These are phyloP conservation scores for Drosophila oshimai DNA, from an alignment of 1,140 invertebrate genomes.

Conservation along the genomic window DNA sequence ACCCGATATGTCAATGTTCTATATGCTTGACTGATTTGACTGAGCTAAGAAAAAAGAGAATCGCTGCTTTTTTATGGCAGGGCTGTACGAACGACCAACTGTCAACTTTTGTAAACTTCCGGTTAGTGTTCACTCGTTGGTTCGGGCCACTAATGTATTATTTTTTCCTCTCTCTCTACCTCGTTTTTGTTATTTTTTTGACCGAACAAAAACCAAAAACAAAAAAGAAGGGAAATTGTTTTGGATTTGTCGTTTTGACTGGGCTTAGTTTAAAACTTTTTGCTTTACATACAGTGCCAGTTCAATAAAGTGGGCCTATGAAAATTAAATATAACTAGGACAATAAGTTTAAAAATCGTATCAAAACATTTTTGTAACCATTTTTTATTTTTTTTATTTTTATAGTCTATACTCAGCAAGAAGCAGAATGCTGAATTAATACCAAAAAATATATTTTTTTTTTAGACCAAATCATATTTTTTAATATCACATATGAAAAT, in stretches of 20 bases:
- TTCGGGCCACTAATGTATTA: constrained; percentile 56
- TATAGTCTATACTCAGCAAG: no score
- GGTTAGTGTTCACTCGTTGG: constrained; percentile 55
- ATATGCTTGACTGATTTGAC: constrained; percentile 64
- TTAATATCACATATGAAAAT: no score
- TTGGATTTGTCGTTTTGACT: not conserved
- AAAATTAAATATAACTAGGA: not conserved
- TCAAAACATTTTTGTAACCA: no score
- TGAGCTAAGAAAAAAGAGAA: constrained; percentile 33
- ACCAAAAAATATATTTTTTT: no score
- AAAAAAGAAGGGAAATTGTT: constrained; percentile 1
- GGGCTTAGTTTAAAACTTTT: not conserved
- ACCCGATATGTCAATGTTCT: constrained; percentile 72
- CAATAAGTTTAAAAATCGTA: no score
- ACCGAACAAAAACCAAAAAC: constrained; percentile 13
- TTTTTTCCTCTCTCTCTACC: constrained; percentile 35
- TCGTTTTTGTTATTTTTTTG: constrained; percentile 32
- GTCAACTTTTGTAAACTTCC: constrained; percentile 76
- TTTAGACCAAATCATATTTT: no score
- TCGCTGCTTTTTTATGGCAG: constrained; percentile 11
- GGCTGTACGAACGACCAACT: constrained; percentile 50
- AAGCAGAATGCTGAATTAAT: no score
- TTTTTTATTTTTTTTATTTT: no score
- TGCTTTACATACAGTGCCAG: not conserved
- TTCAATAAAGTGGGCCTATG: not conserved